Evolutionary conservation across 2,113 vertebrate species (phyloP), one percentile per base, ranked within the genome.

Genomic region (Chaetorhynchus papuensis): DNA sequence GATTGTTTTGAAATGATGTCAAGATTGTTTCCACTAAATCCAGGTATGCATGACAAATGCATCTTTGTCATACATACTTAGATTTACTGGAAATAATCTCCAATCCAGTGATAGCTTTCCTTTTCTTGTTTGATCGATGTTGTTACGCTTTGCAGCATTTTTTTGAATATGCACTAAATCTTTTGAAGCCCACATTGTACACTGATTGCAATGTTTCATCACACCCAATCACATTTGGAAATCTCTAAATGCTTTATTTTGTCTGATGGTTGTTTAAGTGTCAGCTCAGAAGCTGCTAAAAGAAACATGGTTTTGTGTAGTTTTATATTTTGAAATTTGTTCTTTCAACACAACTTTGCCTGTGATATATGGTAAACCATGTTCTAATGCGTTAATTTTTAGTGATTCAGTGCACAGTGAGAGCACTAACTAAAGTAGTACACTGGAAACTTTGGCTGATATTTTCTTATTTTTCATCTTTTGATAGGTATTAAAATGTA

Each of bases 1-100:
- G 19, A 15, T 0, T 37, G 70, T 33, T 50, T 37, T n/a, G 0
- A 6, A 37, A 30, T 49, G 4, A 23, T 47, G 5, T 30, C 20
- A 64, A 23, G 14, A 39, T 22, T 16, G 1, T 56, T 92, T 87
- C 10, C 2, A 9, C 4, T 59, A 59, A 59, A 80, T 54, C 35
- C 63, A 41, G 4, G 5, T 59, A 44, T 15, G 9, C 28, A 12
- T 53, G 26, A 66, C 39, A n/a, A 68, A 64, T 24, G 13, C 7
- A 37, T 80, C 44, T 72, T 45, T 61, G 10, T 54, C 28, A 45
- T 61, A 13, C 5, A n/a, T 16, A 44, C 5, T 31, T 52, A 39
- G 10, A 53, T 70, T 45, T 39, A 39, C 3, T 39, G 39, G 33
- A 45, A 53, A 16, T 45, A 39, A 61, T 59, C 3, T 35, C 13